These are phyloP conservation scores for Cataglyphis cursor DNA, from an alignment of 2,888 invertebrate genomes.

Conservation along the genomic window DNA sequence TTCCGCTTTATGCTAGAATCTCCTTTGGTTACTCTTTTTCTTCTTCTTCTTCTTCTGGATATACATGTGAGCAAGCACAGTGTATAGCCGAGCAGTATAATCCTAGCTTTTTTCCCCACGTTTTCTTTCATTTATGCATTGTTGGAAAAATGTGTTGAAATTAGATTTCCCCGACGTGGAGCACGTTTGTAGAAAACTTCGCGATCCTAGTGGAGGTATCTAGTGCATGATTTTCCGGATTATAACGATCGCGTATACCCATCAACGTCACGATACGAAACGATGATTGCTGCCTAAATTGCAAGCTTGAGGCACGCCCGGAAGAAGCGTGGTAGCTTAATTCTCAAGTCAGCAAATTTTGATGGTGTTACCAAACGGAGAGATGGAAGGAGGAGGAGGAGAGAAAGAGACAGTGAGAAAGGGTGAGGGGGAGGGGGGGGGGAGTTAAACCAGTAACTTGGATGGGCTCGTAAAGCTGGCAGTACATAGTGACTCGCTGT, in stretches of 20 bases:
- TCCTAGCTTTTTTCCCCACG: neutral
- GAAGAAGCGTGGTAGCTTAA: slow-evolving; percentile 16
- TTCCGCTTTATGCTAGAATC: neutral
- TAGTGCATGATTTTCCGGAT: neutral
- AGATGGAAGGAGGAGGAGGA: neutral
- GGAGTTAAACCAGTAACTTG: slow-evolving; percentile 13
- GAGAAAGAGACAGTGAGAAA: neutral
- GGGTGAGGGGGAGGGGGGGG: too few species aligned
- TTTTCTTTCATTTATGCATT: neutral
- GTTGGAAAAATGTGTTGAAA: neutral
- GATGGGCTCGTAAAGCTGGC: slow-evolving; percentile 47
- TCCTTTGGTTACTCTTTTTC: neutral
- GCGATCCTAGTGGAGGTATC: neutral
- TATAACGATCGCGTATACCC: slow-evolving; percentile 21
- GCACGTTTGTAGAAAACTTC: neutral
- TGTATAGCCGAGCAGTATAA: neutral
- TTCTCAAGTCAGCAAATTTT: slow-evolving; percentile 33
- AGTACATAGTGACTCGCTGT: slow-evolving; percentile 48
- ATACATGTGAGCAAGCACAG: neutral
- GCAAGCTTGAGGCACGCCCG: slow-evolving; percentile 1
- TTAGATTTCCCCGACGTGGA: neutral
- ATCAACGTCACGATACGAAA: slow-evolving; percentile 25
- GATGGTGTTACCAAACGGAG: neutral
- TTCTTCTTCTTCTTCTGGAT: neutral
- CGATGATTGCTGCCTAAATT: slow-evolving; percentile 25